Base-by-base conservation (phyloP, 2,113 vertebrate species). In the Abramis brama region DNA sequence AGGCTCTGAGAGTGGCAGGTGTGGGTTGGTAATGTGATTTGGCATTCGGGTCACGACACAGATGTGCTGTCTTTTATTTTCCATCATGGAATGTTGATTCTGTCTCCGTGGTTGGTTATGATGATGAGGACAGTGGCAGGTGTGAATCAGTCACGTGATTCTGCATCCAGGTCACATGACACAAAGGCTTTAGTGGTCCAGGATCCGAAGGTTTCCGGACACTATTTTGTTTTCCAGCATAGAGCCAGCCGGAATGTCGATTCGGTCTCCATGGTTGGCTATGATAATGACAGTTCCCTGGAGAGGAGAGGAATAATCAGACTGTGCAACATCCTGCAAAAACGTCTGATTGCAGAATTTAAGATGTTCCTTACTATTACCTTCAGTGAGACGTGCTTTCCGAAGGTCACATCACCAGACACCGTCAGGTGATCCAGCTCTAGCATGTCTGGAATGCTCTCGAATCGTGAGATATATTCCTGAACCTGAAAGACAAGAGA, bases 261-360 rank as follows among this genome's bases (percentile, higher is more conserved):
- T 99, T 88, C 98, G 95, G 93, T 99, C 98, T 0, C 98, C 98
- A 0, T 99, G 98, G 88, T 99, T 99, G 87, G 98, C 98, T 23
- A 99, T 99, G 91, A 99, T 98, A 94, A 99, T 99, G 86, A 99
- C 98, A 0, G 98, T 99, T 92, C 98, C 98, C 98, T 99, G 91
- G 0, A 60, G 57, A 78, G 3, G n/a, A 45, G 47, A 43, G 5
- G n/a, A 78, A 79, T 70, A 12, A 62, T 13, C 23, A 36, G 17
- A 39, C 25, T 36, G 27, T 79, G 11, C 17, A 59, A 60, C 9
- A 36, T 23, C 33, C 27, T 36, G n/a, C 30, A n/a, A 39, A 71
- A 59, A 79, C 3, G 5, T 52, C 23, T n/a, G 66, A 13, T 75
- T 27, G 33, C 36, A n/a, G 25, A 43, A 73, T 23, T 59, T 6